Base-by-base conservation (phyloP, 1,140 invertebrate genomes). In the Radopholus similis region DNA sequence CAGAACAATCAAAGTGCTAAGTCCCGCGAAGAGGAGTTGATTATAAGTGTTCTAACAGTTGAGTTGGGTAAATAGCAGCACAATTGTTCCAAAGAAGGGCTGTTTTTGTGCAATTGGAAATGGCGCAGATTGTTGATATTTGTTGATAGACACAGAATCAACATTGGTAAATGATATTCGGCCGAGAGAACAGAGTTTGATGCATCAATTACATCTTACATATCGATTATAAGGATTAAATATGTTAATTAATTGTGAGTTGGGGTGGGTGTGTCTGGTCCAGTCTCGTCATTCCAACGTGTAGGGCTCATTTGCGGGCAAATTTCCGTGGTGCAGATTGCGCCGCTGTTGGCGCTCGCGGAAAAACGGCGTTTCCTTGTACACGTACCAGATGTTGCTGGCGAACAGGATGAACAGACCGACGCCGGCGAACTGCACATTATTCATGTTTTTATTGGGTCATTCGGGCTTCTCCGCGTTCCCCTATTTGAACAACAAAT, bases 291-390 rank as follows among this genome's bases (percentile, higher is more conserved):
- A 68, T 53, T 68, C 66, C 66, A 68, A 66, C 15, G 66, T 68
- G 37, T 68, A 68, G 13, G 66, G 66, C 11, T 68, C 66, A 8
- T 13, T 40, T 2, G 59, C 47, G 37, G 66, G 26, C 38, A 38
- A 64, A 68, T 68, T 68, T 26, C 30, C 42, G 54, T 67, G 37
- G 34, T 68, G 63, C 2, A 42, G 11, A 42, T 62, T 62, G 34
- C 59, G 59, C 18, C 62, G 64, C 9, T 57, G 34, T 13, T 68
- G 49, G 13, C 66, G 58, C 26, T n/a, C 34, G 15, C 68, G 51
- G 66, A 78, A 77, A 47, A 53, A 74, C 28, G 32, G 30, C 13
- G 75, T 79, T 42, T 79, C 75, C 40, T 77, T 77, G 66, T 76
- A 77, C 34, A 57, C 55, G 65, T 73, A 79, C 77, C 77, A 77